phyloP scores from a whole-genome alignment of 1,140 invertebrate species.

The Tyrophagus putrescentiae region DNA sequence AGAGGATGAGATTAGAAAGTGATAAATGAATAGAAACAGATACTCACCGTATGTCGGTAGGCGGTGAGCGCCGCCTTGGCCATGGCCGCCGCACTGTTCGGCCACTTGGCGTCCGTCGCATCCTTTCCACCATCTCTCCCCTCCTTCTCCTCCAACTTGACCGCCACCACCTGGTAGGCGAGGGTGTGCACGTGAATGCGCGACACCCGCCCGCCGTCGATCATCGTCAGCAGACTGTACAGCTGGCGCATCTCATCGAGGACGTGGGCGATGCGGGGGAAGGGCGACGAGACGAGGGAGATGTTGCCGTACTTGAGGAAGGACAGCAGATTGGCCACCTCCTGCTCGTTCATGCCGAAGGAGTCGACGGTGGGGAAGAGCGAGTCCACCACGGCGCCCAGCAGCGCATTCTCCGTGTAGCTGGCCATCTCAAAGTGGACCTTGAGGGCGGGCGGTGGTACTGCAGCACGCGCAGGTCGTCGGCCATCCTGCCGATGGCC shows the following conservation, averaged over 20 bases:
- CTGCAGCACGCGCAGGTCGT: conserved; percentile 47
- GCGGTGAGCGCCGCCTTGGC: conserved; percentile 70
- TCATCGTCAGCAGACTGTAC: conserved; percentile 24
- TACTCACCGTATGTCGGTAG: conserved; percentile 50
- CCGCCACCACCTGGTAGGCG: conserved; percentile 69
- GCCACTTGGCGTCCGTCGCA: conserved; percentile 53
- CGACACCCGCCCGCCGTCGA: conserved; percentile 44
- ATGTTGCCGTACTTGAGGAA: conserved; percentile 52
- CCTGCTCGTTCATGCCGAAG: conserved; percentile 79
- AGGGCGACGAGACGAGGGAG: conserved; percentile 56
- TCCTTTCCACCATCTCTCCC: conserved; percentile 31
- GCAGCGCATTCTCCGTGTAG: conserved; percentile 52
- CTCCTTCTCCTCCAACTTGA: conserved; percentile 25
- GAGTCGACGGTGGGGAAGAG: conserved; percentile 63
- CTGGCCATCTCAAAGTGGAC: conserved; percentile 80
- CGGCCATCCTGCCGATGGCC: conserved; percentile 48
- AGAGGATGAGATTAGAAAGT: neutral
- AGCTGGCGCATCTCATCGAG: conserved; percentile 62
- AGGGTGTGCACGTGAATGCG: conserved; percentile 71
- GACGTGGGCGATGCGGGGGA: conserved; percentile 59
- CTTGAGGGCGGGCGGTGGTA: conserved; percentile 37
- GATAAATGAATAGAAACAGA: neutral
- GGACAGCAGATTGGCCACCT: conserved; percentile 59
- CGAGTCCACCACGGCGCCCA: conserved; percentile 48
- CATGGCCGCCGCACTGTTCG: conserved; percentile 56